These are phyloP conservation scores for Calyptomena viridis DNA, from an alignment of 2,113 vertebrate genomes.

Conservation along the genomic window DNA sequence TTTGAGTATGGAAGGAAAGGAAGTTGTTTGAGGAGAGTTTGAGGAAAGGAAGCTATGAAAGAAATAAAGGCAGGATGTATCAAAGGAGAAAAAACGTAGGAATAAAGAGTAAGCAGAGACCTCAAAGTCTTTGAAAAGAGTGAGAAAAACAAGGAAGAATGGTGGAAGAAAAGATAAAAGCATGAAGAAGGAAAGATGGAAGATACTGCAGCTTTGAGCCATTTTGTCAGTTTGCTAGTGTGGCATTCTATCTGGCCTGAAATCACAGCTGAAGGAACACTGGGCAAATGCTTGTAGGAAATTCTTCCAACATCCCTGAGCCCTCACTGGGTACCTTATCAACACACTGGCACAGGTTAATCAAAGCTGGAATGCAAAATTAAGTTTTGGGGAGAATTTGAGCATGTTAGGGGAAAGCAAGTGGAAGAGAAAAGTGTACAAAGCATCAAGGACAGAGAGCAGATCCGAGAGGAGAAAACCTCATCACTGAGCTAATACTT, in stretches of 20 bases:
- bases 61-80: neutral
- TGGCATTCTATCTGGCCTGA: neutral
- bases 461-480: neutral
- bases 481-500: neutral
- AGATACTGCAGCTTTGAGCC: neutral
- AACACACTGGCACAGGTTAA: neutral
- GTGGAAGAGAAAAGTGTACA: neutral
- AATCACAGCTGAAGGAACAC: neutral
- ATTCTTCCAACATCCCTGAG: neutral
- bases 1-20: neutral
- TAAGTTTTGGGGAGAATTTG: neutral
- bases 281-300: neutral
- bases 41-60: neutral
- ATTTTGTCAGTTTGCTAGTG: neutral
- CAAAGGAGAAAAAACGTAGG: neutral
- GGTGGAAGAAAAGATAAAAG: neutral
- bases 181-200: neutral
- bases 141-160: neutral
- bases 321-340: neutral
- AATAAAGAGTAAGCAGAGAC: neutral
- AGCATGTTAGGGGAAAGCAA: neutral
- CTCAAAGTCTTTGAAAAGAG: neutral
- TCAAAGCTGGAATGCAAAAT: neutral
- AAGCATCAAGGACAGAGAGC: neutral
- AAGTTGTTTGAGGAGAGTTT: neutral